Conservation (phyloP, 2,888 invertebrate genomes). For the Mythimna albipuncta region DNA sequence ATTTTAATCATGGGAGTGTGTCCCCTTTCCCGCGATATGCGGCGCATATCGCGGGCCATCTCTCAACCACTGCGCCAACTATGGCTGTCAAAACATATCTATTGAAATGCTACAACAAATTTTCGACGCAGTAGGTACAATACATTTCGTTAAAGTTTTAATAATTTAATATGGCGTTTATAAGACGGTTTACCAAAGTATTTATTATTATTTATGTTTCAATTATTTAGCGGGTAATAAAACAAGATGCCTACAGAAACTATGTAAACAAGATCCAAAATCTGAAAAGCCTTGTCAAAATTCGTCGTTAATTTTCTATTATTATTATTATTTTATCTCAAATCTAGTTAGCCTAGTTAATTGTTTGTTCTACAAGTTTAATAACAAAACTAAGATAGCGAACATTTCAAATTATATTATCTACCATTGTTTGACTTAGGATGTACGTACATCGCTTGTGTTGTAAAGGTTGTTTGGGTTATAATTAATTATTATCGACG, state of each 20-base stretch:
- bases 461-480: background rate
- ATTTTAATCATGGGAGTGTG: too few relatives aligned
- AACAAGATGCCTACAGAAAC: background rate
- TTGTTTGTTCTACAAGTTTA: slow-evolving; percentile 22
- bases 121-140: background rate
- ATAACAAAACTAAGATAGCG: slow-evolving; percentile 18
- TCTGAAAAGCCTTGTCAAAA: background rate
- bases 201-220: background rate
- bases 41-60: too few relatives aligned
- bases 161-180: background rate
- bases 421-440: background rate
- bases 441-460: background rate
- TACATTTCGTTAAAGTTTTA: background rate
- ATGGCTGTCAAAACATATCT: background rate
- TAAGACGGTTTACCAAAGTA: background rate
- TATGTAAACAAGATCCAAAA: background rate
- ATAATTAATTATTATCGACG: background rate
- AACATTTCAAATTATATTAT: slow-evolving; percentile 21
- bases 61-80: too few relatives aligned
- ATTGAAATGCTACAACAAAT: background rate
- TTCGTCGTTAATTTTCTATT: background rate
- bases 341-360: background rate
- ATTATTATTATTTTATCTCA: background rate
- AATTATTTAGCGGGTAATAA: background rate
- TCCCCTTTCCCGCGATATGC: too few relatives aligned